Percentiles rank a stretch among this genome's conserved stretches.
phyloP scores from a whole-genome alignment of 2,888 invertebrate species.

The Parasteatoda lunata region DNA sequence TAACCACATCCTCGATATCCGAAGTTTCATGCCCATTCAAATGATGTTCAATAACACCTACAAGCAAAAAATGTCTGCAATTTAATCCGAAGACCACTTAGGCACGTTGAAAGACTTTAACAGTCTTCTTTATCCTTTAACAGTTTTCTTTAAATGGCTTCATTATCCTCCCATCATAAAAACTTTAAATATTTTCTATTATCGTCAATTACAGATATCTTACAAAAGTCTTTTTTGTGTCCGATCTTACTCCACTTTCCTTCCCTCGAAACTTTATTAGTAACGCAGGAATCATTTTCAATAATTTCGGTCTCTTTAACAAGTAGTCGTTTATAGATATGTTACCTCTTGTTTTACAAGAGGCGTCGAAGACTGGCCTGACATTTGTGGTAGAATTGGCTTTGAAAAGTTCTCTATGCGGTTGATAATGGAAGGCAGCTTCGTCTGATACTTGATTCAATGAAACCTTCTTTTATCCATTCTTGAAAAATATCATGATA shows the following conservation, averaged over 20 bases:
- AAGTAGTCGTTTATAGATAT: not conserved
- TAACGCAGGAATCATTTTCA: not conserved
- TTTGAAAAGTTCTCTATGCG: not conserved
- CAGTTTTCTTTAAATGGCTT: no score
- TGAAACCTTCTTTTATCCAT: not conserved
- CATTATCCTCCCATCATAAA: not conserved
- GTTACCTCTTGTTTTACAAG: no score
- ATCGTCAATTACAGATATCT: rapidly evolving
- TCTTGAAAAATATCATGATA: not conserved
- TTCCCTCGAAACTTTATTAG: not conserved
- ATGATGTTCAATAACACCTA: not conserved
- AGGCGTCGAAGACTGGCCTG: not conserved
- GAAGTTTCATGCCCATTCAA: not conserved
- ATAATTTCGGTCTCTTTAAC: not conserved
- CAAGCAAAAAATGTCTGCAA: not conserved
- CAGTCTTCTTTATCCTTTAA: not conserved
- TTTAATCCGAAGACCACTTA: not conserved
- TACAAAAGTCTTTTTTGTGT: not conserved
- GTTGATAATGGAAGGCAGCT: not conserved
- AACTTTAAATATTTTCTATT: not conserved
- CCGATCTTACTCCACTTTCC: not conserved
- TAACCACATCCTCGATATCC: not conserved
- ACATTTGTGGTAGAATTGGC: not conserved
- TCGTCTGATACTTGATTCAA: no score
- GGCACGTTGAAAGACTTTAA: not conserved